phyloP scores from a whole-genome alignment of 2,113 vertebrate species.

The Ochotona curzoniae region DNA sequence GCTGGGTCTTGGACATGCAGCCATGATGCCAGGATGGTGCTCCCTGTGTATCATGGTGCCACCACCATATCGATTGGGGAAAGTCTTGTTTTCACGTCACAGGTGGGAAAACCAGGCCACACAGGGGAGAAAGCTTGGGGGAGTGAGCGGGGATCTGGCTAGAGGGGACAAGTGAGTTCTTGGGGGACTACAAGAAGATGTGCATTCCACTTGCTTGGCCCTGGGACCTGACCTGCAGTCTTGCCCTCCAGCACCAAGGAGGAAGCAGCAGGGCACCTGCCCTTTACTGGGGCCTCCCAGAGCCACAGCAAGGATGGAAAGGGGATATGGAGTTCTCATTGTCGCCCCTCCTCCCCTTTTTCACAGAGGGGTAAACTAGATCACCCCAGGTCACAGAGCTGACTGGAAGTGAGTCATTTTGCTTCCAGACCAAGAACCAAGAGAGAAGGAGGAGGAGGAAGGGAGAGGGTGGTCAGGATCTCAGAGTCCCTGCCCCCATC shows the following conservation, averaged over 20 bases:
- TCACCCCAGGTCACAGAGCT: not conserved
- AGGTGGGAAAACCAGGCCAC: not conserved
- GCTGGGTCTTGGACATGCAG: not conserved
- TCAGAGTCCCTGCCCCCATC: not conserved
- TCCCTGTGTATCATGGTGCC: not conserved
- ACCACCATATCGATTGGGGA: not conserved
- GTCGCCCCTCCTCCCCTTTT: not conserved
- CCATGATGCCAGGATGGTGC: not conserved
- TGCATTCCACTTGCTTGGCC: not conserved
- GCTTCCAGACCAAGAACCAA: not conserved
- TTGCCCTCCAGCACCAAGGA: too few relatives aligned
- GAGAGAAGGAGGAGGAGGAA: not conserved
- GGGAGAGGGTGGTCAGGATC: rapidly evolving
- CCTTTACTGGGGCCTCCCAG: not conserved
- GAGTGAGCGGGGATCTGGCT: too few relatives aligned
- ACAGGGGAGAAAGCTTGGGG: not conserved
- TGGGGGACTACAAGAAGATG: not conserved
- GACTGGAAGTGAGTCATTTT: not conserved
- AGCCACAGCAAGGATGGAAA: too few relatives aligned
- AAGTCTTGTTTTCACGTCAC: not conserved
- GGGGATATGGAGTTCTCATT: not conserved
- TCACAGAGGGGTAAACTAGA: not conserved
- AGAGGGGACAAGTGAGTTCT: not conserved
- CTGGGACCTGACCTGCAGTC: not conserved
- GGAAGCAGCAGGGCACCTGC: too few relatives aligned